Evolutionary conservation across 2,113 vertebrate genomes (phyloP).

Genomic region (Aegotheles bennettii): DNA sequence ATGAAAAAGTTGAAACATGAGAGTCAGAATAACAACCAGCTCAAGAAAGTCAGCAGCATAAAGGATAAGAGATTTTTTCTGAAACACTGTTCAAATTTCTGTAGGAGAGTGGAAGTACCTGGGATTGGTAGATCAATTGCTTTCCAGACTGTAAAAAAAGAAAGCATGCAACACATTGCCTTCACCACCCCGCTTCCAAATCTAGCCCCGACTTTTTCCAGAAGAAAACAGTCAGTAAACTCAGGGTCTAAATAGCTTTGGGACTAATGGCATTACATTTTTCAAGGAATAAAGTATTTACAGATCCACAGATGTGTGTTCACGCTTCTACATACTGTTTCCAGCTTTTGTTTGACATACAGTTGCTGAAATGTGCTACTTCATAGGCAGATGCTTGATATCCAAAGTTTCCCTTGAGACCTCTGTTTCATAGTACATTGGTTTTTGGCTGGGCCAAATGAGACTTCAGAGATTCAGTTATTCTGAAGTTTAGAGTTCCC

Average conservation of each 20-base stretch:
- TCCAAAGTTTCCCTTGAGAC: slow-evolving; percentile 1
- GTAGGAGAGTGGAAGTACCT: background rate
- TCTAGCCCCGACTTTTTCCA: background rate
- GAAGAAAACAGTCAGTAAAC: background rate
- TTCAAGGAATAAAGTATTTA: slow-evolving; percentile 32
- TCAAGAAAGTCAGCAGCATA: background rate
- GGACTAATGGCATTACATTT: background rate
- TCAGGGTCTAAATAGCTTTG: background rate
- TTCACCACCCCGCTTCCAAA: background rate
- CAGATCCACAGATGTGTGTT: slow-evolving; percentile 30
- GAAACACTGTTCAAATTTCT: background rate
- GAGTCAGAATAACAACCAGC: background rate
- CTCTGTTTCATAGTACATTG: background rate
- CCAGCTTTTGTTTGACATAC: background rate
- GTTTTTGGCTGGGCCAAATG: background rate
- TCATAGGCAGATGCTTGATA: slow-evolving; percentile 6
- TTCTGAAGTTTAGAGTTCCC: background rate
- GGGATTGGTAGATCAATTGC: background rate
- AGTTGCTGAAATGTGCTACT: slow-evolving; percentile 28
- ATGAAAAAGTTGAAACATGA: background rate
- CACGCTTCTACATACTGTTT: slow-evolving; percentile 3
- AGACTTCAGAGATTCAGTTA: background rate
- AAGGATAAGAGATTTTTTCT: background rate
- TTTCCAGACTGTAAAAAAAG: background rate
- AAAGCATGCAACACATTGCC: background rate